Conservation (phyloP, 2,888 invertebrate genomes). For the Mycalesis mineus region DNA sequence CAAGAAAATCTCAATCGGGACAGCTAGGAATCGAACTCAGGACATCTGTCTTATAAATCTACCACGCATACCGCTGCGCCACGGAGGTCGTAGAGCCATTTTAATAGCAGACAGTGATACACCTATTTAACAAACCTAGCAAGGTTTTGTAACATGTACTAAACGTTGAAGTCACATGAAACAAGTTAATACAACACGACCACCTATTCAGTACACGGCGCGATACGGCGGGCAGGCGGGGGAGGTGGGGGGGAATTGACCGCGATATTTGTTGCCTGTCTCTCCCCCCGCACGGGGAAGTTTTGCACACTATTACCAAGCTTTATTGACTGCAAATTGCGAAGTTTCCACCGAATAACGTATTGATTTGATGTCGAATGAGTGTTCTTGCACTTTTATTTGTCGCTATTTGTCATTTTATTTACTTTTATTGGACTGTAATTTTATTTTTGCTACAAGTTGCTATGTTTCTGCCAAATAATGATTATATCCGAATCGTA, state of each 20-base stretch:
- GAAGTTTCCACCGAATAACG: constrained; percentile 28
- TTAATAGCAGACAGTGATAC: no score
- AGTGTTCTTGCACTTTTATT: neutral
- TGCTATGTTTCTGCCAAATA: no score
- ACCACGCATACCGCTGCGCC: no score
- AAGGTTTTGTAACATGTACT: neutral
- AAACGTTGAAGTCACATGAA: neutral
- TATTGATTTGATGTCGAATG: constrained; percentile 25
- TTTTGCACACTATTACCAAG: constrained; percentile 41
- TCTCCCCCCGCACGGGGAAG: constrained; percentile 43
- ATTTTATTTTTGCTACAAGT: no score
- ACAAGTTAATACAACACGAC: constrained; percentile 11
- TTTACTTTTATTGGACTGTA: neutral
- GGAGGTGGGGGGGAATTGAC: constrained; percentile 51
- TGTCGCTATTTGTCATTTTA: neutral
- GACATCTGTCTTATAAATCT: no score
- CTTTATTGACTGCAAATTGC: constrained; percentile 36
- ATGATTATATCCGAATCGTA: no score
- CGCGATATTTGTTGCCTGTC: constrained; percentile 74
- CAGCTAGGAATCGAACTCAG: no score
- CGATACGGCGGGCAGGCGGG: constrained; percentile 6
- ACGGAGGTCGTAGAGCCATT: no score
- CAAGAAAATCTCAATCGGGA: no score
- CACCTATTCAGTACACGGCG: constrained; percentile 18
- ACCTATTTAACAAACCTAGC: no score